phyloP scores from a whole-genome alignment of 2,888 invertebrate species.

The Linnaemya vulpina region DNA sequence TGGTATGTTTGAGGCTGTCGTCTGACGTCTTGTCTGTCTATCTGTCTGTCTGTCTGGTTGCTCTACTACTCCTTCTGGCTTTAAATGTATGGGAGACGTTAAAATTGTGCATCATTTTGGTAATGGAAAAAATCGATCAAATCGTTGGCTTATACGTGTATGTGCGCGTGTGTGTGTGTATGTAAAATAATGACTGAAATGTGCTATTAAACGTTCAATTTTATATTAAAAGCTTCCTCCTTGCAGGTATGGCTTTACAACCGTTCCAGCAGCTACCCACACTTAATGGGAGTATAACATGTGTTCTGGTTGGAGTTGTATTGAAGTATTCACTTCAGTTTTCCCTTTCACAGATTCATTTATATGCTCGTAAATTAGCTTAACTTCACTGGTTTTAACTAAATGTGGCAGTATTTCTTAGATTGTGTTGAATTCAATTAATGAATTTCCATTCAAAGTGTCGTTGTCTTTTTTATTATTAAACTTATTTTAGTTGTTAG shows the following conservation, averaged over 20 bases:
- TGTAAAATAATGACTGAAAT: slow-evolving; percentile 48
- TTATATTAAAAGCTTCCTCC: slow-evolving; percentile 42
- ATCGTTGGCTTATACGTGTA: slow-evolving; percentile 33
- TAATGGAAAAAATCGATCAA: slow-evolving; percentile 67
- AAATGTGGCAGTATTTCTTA: not conserved
- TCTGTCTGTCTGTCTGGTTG: not conserved
- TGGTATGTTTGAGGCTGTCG: not conserved
- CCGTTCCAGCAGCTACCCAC: slow-evolving; percentile 51
- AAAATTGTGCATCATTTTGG: slow-evolving; percentile 53
- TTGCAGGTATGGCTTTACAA: not conserved
- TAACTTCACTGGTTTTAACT: not conserved
- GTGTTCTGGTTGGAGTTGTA: not conserved
- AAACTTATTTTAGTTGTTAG: too few species aligned
- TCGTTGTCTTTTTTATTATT: too few species aligned
- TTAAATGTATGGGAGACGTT: slow-evolving; percentile 26
- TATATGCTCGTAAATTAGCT: not conserved
- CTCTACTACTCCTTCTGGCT: slow-evolving; percentile 9
- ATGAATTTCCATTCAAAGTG: not conserved
- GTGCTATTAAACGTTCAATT: slow-evolving; percentile 61
- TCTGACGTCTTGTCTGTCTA: too few species aligned
- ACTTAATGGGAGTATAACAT: slow-evolving; percentile 27
- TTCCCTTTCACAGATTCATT: slow-evolving; percentile 1
- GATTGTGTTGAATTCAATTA: not conserved
- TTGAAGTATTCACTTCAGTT: not conserved
- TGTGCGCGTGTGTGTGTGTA: slow-evolving; percentile 26